Percentiles rank a stretch among this genome's conserved stretches.
phyloP scores from a whole-genome alignment of 2,797 vertebrate species.

The Pantherophis vulpinus region DNA sequence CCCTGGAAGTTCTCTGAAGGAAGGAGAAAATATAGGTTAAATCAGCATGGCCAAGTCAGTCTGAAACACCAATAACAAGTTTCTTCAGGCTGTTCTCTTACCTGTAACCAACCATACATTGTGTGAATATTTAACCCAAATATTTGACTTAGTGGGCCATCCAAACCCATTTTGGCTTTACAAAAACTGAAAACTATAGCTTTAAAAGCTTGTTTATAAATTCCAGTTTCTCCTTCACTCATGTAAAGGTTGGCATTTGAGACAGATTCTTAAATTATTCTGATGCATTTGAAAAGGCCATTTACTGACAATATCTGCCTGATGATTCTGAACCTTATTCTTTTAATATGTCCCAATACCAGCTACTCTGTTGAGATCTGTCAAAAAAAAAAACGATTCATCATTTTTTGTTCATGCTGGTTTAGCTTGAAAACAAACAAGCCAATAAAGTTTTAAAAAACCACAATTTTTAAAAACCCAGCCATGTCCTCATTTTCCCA shows the following conservation, averaged over 20 bases:
- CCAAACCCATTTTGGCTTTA: not conserved
- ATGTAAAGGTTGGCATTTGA: not conserved
- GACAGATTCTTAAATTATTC: not conserved
- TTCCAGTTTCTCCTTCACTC: not conserved
- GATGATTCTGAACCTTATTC: not conserved
- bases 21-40: not conserved
- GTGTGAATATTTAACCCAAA: not conserved
- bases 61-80: not conserved
- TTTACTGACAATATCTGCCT: not conserved
- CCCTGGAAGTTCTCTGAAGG: not conserved
- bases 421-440: not conserved
- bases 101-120: not conserved
- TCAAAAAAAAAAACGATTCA: not conserved
- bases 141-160: not conserved
- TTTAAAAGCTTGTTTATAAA: not conserved
- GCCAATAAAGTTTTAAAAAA: accelerated
- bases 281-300: not conserved
- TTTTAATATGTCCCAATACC: not conserved
- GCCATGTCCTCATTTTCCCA: slow-evolving; percentile 25
- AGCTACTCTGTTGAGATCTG: not conserved
- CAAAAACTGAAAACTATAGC: not conserved
- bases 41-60: not conserved
- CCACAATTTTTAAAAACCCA: not conserved
- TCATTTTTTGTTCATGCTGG: not conserved
- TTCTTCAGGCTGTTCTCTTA: not conserved